Evolutionary conservation across 2,888 invertebrate species (phyloP).

Genomic region (Xanthia icteritia): DNA sequence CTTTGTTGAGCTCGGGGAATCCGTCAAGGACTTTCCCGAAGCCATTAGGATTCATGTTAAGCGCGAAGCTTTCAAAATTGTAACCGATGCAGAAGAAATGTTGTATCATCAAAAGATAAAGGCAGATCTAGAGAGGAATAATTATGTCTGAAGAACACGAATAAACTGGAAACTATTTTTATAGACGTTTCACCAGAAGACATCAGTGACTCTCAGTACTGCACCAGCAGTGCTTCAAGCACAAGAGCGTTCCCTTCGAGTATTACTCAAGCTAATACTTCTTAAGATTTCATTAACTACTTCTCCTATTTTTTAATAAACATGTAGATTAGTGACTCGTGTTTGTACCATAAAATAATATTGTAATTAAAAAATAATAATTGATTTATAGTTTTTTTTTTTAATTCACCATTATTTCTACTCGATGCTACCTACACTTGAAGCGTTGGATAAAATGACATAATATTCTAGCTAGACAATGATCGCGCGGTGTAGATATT

Average conservation of each 20-base stretch:
- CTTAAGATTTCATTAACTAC: neutral
- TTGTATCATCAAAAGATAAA: conserved; percentile 11
- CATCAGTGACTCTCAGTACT: neutral
- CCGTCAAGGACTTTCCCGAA: conserved; percentile 32
- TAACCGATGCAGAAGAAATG: conserved; percentile 34
- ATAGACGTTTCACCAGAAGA: neutral
- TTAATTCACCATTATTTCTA: neutral
- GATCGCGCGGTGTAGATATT: neutral
- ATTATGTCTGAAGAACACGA: neutral
- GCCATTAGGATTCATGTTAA: conserved; percentile 26
- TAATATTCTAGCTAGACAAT: neutral
- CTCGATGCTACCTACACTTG: neutral
- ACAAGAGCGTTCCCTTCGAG: neutral
- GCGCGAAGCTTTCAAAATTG: conserved; percentile 35
- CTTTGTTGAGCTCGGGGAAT: conserved; percentile 24
- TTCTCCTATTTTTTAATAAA: neutral
- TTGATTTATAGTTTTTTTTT: neutral
- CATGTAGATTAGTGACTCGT: neutral
- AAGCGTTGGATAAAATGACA: neutral
- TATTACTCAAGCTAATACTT: neutral
- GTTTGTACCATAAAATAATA: neutral
- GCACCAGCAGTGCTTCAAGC: neutral
- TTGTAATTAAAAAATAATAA: neutral
- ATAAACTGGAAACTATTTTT: neutral
- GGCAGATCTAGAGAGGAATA: neutral